Conservation (phyloP, 2,888 invertebrate species). For the Tenthredo amoena region DNA sequence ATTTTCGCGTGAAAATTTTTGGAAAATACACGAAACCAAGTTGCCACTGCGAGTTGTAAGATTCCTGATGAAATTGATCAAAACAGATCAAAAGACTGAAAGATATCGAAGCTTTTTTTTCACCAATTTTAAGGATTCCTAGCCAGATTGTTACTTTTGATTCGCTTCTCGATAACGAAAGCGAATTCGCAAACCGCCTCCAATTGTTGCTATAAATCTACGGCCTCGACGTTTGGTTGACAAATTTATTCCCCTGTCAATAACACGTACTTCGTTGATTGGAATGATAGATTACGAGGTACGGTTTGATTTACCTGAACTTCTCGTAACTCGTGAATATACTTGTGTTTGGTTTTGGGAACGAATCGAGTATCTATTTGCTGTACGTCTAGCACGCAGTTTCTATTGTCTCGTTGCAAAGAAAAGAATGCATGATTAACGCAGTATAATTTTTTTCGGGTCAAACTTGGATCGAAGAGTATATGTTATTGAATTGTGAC, state of each 20-base stretch:
- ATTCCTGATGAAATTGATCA: not conserved
- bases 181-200: not conserved
- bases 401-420: not conserved
- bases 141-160: not conserved
- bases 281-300: not conserved
- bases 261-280: constrained; percentile 6
- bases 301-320: not conserved
- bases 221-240: not conserved
- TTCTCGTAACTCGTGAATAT: not conserved
- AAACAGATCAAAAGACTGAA: not conserved
- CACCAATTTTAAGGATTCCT: not conserved
- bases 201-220: not conserved
- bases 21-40: not conserved
- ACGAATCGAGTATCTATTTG: not conserved
- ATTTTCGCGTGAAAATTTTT: not conserved
- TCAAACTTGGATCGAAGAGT: too few species aligned
- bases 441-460: too few species aligned
- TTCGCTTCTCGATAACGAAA: not conserved
- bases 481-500: too few species aligned
- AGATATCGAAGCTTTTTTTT: not conserved
- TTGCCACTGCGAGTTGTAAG: not conserved
- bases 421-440: too few species aligned
- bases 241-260: not conserved
- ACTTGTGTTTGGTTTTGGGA: not conserved
- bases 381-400: not conserved